Evolutionary conservation across 2,888 invertebrate genomes (phyloP), one percentile per base, ranked within the genome.

Genomic region (Leistus spinibarbis): DNA sequence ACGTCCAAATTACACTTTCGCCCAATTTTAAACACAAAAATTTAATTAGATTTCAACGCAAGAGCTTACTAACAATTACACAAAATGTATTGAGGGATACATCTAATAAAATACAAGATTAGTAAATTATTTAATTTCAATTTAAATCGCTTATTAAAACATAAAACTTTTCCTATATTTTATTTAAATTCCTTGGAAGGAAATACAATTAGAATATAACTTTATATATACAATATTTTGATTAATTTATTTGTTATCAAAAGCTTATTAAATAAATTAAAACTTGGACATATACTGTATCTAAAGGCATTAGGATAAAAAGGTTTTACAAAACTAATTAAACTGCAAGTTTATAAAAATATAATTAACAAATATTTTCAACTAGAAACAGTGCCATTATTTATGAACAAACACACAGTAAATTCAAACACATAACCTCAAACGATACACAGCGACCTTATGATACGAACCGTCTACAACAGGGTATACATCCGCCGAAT

Each of bases 1-100:
- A 57, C 57, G 57, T 57, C 57, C 57, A n/a, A n/a, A n/a, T n/a
- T n/a, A 57, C 40, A 40, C 40, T 57, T 57, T 19, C 57, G 20
- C 9, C 20, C 20, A 57, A 9, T 19, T 57, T 3, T 57, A 5
- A n/a, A 19, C n/a, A 57, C 7, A 57, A 57, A 57, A 19, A 13
- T 13, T 20, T n/a, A 19, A 5, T n/a, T 13, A 19, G 10, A 57
- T 13, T n/a, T 17, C 57, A 10, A 57, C 57, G 9, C 13, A 40
- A 40, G 3, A 10, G 40, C 1, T 40, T 7, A 5, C 13, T 40
- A 40, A 40, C 40, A 40, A 40, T n/a, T n/a, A 40, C 40, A 7
- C 10, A 40, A 40, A 40, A 3, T 40, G 0, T 40, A n/a, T n/a
- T n/a, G n/a, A n/a, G n/a, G n/a, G n/a, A n/a, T n/a, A n/a, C n/a